phyloP scores from a whole-genome alignment of 2,797 vertebrate genomes.

The Propithecus perrieri region DNA sequence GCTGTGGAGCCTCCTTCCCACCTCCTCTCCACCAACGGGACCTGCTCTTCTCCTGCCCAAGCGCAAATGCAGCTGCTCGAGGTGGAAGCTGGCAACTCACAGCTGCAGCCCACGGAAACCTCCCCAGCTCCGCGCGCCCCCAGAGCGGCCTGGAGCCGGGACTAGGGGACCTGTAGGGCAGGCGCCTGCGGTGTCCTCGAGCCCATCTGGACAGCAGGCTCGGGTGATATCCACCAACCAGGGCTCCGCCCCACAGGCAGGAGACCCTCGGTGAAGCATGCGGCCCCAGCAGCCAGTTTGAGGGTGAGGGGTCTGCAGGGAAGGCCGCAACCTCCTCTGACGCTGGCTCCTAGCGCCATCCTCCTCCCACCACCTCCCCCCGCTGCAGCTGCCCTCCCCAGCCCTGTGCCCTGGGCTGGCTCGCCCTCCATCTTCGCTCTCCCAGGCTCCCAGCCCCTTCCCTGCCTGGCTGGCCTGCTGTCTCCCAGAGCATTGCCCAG shows the following conservation, averaged over 20 bases:
- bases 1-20: not conserved
- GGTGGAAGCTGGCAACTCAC: not conserved
- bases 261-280: not conserved
- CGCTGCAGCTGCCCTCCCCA: too few species aligned
- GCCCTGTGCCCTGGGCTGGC: not conserved
- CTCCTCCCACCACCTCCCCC: not conserved
- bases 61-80: not conserved
- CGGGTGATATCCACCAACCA: not conserved
- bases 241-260: not conserved
- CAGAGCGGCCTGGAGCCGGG: not conserved
- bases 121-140: not conserved
- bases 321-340: not conserved
- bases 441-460: not conserved
- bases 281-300: not conserved
- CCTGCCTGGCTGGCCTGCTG: not conserved
- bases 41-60: not conserved
- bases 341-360: not conserved
- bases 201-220: not conserved
- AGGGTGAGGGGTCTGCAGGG: not conserved
- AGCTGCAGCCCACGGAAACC: not conserved
- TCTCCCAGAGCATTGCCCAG: not conserved
- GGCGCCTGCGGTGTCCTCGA: not conserved
- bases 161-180: not conserved
- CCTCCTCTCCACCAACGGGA: not conserved
- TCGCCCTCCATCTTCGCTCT: not conserved